Conservation (phyloP, 2,113 vertebrate species). For the Phalacrocorax brasilianus region DNA sequence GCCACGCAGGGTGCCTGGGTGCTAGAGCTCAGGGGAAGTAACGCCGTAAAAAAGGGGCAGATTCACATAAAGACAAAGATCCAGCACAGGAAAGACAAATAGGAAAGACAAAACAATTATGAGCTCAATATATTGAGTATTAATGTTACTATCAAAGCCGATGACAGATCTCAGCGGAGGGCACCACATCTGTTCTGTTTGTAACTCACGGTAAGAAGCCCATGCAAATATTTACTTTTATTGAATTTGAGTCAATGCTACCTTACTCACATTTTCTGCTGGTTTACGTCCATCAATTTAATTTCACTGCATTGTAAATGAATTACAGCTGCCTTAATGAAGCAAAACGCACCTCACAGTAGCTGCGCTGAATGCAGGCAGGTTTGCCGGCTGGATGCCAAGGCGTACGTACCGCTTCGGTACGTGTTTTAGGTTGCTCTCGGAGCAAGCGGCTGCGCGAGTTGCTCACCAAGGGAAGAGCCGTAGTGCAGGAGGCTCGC, state of each 20-base stretch:
- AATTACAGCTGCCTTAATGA: neutral
- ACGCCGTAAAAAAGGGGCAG: too few relatives aligned
- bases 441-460: fast-evolving
- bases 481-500: fast-evolving
- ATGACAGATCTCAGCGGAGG: neutral
- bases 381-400: too few relatives aligned
- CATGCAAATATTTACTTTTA: neutral
- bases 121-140: neutral
- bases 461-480: neutral
- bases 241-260: neutral
- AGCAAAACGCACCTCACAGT: neutral
- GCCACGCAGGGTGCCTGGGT: neutral
- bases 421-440: neutral
- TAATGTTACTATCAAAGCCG: neutral
- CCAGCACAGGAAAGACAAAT: neutral
- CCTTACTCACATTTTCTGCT: neutral
- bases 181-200: neutral
- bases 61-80: neutral
- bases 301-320: neutral
- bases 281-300: neutral
- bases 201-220: neutral
- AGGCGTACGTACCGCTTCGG: fast-evolving
- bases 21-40: neutral
- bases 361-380: too few relatives aligned
- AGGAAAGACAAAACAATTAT: neutral